Percentiles rank a stretch among this genome's conserved stretches.
Evolutionary conservation across 2,113 vertebrate genomes (phyloP).

Genomic region (Nicator chloris): DNA sequence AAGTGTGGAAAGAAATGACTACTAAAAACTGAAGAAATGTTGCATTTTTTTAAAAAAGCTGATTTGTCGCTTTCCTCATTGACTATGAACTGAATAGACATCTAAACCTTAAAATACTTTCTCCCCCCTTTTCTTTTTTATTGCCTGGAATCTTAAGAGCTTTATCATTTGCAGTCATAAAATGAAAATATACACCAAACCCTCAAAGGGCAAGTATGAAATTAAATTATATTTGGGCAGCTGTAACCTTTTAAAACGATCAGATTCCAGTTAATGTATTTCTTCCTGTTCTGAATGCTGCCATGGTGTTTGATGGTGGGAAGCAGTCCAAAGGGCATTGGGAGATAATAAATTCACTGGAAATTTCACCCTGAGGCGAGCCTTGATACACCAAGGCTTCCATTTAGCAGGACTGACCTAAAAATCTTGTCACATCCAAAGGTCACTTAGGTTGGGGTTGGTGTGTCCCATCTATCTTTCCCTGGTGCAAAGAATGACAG

Average conservation of each 20-base stretch:
- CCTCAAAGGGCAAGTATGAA: slow-evolving; percentile 86
- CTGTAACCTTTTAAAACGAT: slow-evolving; percentile 85
- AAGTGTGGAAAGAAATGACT: slow-evolving; percentile 15
- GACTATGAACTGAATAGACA: slow-evolving; percentile 69
- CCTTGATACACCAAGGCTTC: slow-evolving; percentile 72
- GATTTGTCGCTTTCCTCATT: slow-evolving; percentile 71
- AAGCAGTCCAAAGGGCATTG: slow-evolving; percentile 81
- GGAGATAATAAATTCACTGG: slow-evolving; percentile 84
- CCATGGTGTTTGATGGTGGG: slow-evolving; percentile 82
- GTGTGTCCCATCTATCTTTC: slow-evolving; percentile 77
- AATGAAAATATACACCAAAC: slow-evolving; percentile 87
- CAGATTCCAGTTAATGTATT: slow-evolving; percentile 86
- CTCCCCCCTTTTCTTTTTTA: slow-evolving; percentile 69
- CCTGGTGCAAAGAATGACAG: slow-evolving; percentile 73
- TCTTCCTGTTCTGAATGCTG: slow-evolving; percentile 83
- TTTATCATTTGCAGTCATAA: slow-evolving; percentile 87
- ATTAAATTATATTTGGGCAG: slow-evolving; percentile 88
- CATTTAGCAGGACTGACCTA: slow-evolving; percentile 80
- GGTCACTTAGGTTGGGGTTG: slow-evolving; percentile 78
- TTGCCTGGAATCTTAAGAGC: slow-evolving; percentile 83
- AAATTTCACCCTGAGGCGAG: slow-evolving; percentile 80
- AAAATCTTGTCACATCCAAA: slow-evolving; percentile 85
- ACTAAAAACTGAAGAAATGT: slow-evolving; percentile 43
- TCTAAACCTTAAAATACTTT: slow-evolving; percentile 79
- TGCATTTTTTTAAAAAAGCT: slow-evolving; percentile 39